phyloP scores from a whole-genome alignment of 2,797 vertebrate species.

The Phataginus tetradactyla region DNA sequence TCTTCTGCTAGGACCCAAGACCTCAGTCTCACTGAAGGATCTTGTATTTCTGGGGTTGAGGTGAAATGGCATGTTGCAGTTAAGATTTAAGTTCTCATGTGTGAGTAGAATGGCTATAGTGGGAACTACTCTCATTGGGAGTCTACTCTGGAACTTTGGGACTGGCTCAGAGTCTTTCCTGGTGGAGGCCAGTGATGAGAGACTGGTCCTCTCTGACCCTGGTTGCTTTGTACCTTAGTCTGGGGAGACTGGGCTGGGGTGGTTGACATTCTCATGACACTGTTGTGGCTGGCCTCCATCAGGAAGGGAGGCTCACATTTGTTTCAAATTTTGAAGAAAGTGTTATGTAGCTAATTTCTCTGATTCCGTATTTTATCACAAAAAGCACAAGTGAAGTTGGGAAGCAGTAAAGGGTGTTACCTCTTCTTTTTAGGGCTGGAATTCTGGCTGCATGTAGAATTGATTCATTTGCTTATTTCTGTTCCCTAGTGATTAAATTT shows the following conservation, averaged over 20 bases:
- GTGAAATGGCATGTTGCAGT: neutral
- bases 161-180: neutral
- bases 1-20: neutral
- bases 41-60: neutral
- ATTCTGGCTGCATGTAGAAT: neutral
- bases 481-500: neutral
- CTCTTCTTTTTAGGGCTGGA: neutral
- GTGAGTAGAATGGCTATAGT: neutral
- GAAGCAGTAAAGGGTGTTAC: neutral
- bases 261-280: neutral
- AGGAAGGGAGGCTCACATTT: neutral
- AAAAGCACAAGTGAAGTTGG: neutral
- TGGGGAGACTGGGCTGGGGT: neutral
- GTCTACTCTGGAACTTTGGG: rapidly evolving
- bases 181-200: neutral
- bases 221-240: neutral
- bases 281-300: neutral
- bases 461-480: constrained; percentile 11
- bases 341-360: neutral
- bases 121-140: neutral
- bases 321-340: neutral
- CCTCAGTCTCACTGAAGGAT: neutral
- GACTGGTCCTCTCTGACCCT: neutral
- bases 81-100: neutral
- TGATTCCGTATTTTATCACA: neutral